phyloP scores from a whole-genome alignment of 2,113 vertebrate species.

The Macquaria australasica region DNA sequence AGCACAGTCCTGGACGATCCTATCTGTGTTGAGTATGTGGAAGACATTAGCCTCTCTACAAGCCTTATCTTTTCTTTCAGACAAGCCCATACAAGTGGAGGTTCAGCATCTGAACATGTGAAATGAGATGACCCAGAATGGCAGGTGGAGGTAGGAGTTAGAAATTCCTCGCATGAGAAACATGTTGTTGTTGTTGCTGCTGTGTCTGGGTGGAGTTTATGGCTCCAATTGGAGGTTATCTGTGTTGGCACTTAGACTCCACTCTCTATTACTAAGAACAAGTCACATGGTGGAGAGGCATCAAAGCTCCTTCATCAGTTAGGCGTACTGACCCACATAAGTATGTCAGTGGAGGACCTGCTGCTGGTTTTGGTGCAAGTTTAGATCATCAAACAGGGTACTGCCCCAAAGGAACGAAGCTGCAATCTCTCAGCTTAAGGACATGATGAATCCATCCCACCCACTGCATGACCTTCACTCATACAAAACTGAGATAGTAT shows the following conservation, averaged over 20 bases:
- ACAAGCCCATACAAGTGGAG: conserved; percentile 20
- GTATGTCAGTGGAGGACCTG: not conserved
- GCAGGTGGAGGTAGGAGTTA: not conserved
- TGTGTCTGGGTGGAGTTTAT: conserved; percentile 4
- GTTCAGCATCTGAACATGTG: not conserved
- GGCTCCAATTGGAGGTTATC: not conserved
- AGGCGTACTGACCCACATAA: not conserved
- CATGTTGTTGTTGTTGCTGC: not conserved
- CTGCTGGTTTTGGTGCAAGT: not conserved
- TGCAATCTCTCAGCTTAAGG: not conserved
- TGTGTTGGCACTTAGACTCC: not conserved
- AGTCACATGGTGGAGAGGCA: not conserved
- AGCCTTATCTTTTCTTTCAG: not conserved
- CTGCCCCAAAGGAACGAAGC: not conserved
- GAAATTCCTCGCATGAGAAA: conserved; percentile 1
- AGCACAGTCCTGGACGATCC: not conserved
- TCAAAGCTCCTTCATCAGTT: conserved; percentile 3
- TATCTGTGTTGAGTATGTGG: not conserved
- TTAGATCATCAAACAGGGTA: not conserved
- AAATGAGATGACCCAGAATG: not conserved
- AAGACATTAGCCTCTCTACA: not conserved
- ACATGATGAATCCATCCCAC: conserved; percentile 1
- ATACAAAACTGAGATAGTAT: not conserved
- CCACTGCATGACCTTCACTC: not conserved
- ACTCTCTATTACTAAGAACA: not conserved